These are phyloP conservation scores for Neopelma chrysocephalum DNA, from an alignment of 2,797 vertebrate genomes.

Conservation along the genomic window DNA sequence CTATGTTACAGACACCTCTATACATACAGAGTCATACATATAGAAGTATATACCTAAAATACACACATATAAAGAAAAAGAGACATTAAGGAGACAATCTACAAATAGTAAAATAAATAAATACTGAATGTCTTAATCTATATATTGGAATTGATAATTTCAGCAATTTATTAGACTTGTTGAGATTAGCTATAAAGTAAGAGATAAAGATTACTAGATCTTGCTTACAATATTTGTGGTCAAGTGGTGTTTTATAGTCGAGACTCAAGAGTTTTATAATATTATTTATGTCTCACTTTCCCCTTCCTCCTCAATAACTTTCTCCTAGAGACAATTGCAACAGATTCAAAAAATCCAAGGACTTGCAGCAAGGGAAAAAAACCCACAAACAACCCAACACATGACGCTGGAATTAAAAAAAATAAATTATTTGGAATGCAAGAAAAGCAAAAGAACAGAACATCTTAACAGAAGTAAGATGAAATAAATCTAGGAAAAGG, in stretches of 20 bases:
- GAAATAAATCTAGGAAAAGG: background rate
- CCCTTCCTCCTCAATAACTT: background rate
- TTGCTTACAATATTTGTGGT: background rate
- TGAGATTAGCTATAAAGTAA: background rate
- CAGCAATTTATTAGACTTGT: background rate
- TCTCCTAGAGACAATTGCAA: background rate
- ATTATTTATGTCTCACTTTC: background rate
- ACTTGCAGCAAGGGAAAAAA: background rate
- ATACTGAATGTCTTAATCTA: background rate
- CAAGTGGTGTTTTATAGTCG: background rate
- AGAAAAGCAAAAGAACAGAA: background rate
- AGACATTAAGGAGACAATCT: background rate
- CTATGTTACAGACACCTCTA: background rate
- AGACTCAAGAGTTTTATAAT: background rate
- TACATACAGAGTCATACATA: background rate
- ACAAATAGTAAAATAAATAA: background rate
- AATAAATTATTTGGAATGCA: background rate
- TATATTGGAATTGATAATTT: background rate
- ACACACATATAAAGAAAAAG: background rate
- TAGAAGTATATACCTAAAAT: background rate
- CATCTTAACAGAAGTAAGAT: background rate
- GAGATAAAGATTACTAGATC: background rate
- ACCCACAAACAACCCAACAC: fast-evolving
- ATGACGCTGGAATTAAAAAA: background rate
- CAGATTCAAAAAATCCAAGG: background rate